Percentiles rank a stretch among this genome's conserved stretches.
phyloP scores from a whole-genome alignment of 2,113 vertebrate genomes.

The Atlantisia rogersi region DNA sequence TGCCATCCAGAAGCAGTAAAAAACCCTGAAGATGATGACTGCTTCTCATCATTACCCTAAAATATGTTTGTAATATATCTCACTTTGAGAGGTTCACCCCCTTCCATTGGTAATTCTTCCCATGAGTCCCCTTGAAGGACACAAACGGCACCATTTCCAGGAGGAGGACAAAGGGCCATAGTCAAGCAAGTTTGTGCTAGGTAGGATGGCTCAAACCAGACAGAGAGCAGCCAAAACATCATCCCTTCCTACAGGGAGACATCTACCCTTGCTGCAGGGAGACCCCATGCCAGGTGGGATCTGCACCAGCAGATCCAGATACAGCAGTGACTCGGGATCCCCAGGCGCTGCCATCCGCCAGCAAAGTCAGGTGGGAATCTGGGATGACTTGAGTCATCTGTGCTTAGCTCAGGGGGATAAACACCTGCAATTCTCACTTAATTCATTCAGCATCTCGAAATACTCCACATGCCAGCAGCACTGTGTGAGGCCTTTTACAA shows the following conservation, averaged over 20 bases:
- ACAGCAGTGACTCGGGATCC: background rate
- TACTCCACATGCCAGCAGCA: background rate
- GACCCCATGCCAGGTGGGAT: background rate
- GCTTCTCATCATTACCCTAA: background rate
- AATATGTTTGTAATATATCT: accelerated
- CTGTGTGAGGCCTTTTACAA: background rate
- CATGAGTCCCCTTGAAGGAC: background rate
- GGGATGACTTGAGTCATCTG: background rate
- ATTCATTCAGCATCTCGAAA: background rate
- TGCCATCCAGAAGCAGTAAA: background rate
- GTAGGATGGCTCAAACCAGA: background rate
- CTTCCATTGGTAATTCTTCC: background rate
- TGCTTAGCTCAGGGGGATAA: background rate
- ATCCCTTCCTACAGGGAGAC: background rate
- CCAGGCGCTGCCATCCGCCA: accelerated
- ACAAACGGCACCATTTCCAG: background rate
- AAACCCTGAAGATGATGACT: background rate
- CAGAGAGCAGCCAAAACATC: accelerated
- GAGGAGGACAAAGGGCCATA: background rate
- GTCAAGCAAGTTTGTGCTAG: too few relatives aligned
- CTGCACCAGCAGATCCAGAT: background rate
- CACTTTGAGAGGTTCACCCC: background rate
- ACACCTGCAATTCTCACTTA: background rate
- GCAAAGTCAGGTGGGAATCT: background rate
- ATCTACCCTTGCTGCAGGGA: background rate